phyloP scores from a whole-genome alignment of 1,140 invertebrate species.

The Drosophila novamexicana region DNA sequence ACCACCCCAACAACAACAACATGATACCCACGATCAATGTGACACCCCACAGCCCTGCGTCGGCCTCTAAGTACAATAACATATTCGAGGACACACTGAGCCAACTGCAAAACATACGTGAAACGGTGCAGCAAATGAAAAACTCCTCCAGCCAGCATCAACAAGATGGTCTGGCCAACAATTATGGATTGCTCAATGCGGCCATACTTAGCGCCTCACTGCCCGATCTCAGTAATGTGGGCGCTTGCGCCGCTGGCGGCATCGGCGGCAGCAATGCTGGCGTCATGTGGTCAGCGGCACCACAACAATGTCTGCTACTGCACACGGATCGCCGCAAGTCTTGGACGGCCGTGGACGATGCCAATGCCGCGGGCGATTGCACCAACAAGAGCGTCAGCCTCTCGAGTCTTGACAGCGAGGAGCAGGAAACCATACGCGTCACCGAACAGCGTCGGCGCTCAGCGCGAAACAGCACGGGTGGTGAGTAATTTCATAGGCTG shows the following conservation, averaged over 20 bases:
- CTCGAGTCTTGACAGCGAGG: constrained; percentile 86
- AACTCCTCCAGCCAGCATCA: constrained; percentile 72
- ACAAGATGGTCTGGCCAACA: constrained; percentile 57
- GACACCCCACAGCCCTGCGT: constrained; percentile 91
- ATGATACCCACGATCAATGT: constrained; percentile 93
- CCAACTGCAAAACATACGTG: constrained; percentile 81
- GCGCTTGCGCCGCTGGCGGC: constrained; percentile 24
- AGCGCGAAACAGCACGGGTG: constrained; percentile 86
- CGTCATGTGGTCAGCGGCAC: constrained; percentile 71
- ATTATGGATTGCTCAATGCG: constrained; percentile 63
- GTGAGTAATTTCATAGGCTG: constrained; percentile 39
- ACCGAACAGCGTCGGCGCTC: constrained; percentile 84
- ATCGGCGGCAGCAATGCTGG: constrained; percentile 22
- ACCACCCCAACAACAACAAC: constrained; percentile 54
- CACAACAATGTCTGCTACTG: constrained; percentile 78
- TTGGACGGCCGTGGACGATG: constrained; percentile 92
- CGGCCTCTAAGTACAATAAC: constrained; percentile 85
- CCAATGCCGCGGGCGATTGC: constrained; percentile 76
- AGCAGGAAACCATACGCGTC: constrained; percentile 84
- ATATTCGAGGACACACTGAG: constrained; percentile 85
- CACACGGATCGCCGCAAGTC: constrained; percentile 89
- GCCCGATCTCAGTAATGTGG: constrained; percentile 68
- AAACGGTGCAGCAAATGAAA: constrained; percentile 83
- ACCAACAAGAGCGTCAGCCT: constrained; percentile 85
- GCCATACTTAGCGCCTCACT: constrained; percentile 86